phyloP scores from a whole-genome alignment of 1,140 invertebrate genomes.

The Drosophila cardini region DNA sequence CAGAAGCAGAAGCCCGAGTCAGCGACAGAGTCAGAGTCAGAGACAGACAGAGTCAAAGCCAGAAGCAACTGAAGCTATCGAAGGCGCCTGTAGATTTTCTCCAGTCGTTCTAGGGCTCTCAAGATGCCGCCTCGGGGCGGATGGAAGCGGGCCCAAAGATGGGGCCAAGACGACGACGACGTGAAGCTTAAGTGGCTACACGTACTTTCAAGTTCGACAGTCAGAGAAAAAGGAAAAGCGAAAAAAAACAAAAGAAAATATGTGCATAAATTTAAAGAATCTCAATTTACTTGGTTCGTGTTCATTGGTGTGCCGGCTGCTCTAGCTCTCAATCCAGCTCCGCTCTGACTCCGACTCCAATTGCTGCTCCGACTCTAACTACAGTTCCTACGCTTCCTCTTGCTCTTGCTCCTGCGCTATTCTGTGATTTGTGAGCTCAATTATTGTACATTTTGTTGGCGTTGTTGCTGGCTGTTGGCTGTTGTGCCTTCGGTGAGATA shows the following conservation, averaged over 20 bases:
- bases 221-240: conserved; percentile 28
- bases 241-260: conserved; percentile 55
- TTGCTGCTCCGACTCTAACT: conserved; percentile 39
- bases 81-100: conserved; percentile 63
- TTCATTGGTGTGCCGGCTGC: conserved; percentile 66
- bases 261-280: conserved; percentile 83
- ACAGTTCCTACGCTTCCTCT: conserved; percentile 29
- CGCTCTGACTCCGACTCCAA: conserved; percentile 24
- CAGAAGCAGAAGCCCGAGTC: too few species aligned
- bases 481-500: not conserved
- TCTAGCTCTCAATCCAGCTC: conserved; percentile 35
- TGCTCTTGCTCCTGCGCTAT: conserved; percentile 47
- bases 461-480: not conserved
- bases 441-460: conserved; percentile 74
- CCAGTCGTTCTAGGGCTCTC: conserved; percentile 14
- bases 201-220: conserved; percentile 43
- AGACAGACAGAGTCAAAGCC: conserved; percentile 5
- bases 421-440: conserved; percentile 80
- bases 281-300: conserved; percentile 78
- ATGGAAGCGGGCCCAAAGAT: not conserved
- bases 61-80: conserved; percentile 18
- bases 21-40: conserved; percentile 1
- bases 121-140: conserved; percentile 8
- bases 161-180: conserved; percentile 17
- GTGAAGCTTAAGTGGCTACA: conserved; percentile 78